Evolutionary conservation across 2,797 vertebrate species (phyloP), one percentile per base, ranked within the genome.

Genomic region (Melanotaenia parkinsoni): DNA sequence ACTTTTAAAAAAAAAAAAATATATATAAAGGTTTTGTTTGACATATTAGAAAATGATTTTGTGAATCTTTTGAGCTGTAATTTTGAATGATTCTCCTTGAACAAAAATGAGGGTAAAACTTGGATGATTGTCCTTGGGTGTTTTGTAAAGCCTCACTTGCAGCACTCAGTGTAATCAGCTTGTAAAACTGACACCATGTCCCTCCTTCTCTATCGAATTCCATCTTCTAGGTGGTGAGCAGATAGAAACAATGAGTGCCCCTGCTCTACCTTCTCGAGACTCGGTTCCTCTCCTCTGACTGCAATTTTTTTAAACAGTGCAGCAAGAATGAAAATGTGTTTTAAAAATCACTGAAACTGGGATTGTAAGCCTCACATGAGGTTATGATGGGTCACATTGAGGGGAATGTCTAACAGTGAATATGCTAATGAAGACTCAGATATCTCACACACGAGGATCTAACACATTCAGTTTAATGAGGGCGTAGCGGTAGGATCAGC

Each of bases 261-360:
- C 64, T 37, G 33, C 10, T 5, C 61, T 71, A 38, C 53, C 58
- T n/a, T 4, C 1, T 50, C 20, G 5, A 22, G 45, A 50, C 16
- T 58, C 24, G 5, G 53, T 5, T 56, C 16, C 58, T 67, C 67
- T 67, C 40, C 32, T 71, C 58, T 67, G 40, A 70, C 81, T 76
- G 79, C 68, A 81, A 81, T 82, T 80, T 81, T 79, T 71, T 62
- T 71, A 80, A 81, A 72, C 47, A 82, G 67, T 50, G 69, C 58
- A 63, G 54, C 7, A 11, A 67, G 4, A 74, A 70, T 69, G 50
- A 71, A 68, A 70, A 57, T 57, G 40, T 3, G 6, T 38, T 26
- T 45, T 63, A 67, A 1, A 10, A 16, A 60, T 53, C 54, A 80
- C 85, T 53, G 60, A 72, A 47, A 43, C 47, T 62, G 76, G 68